Evolutionary conservation across 1,140 invertebrate genomes (phyloP), one percentile per base, ranked within the genome.

Genomic region (Samia ricini): DNA sequence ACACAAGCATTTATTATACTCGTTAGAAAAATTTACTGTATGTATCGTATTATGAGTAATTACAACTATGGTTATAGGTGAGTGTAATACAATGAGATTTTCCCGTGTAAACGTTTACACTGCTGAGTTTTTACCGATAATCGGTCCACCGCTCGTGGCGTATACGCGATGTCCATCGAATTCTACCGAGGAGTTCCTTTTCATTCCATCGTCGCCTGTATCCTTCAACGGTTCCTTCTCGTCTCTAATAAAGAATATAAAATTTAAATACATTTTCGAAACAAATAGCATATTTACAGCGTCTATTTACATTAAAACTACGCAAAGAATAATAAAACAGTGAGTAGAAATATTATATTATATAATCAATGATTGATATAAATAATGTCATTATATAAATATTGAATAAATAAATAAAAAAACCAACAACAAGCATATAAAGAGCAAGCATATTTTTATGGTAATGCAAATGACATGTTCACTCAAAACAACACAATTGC

Each of bases 121-220:
- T 56, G 95, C 95, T 12, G 95, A 96, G 76, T 96, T 95, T 91
- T 96, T 96, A 66, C 95, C 95, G 69, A 96, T 95, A 70, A 96
- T 95, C 4, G 85, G 76, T 74, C 93, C 92, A 50, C 95, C 95
- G 24, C 95, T 95, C 75, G 94, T 95, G 20, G 95, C 94, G 74
- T 95, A 94, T 15, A 95, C 95, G 70, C 94, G 93, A 74, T 94
- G 94, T 6, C 95, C 94, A 71, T 96, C 95, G 75, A 95, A 97
- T 73, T 95, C 95, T 4, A 96, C 93, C 20, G 94, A 95, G 48
- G 94, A 94, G 69, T 95, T 95, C 59, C 94, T 93, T 66, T 95
- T 95, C 64, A 95, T 89, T 18, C 92, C 92, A 63, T 93, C 93
- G 68, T 93, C 91, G 29, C 91, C 92, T 26, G 93, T 93, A 64